Base-by-base conservation (phyloP, 2,888 invertebrate genomes). In the Craniophora ligustri region DNA sequence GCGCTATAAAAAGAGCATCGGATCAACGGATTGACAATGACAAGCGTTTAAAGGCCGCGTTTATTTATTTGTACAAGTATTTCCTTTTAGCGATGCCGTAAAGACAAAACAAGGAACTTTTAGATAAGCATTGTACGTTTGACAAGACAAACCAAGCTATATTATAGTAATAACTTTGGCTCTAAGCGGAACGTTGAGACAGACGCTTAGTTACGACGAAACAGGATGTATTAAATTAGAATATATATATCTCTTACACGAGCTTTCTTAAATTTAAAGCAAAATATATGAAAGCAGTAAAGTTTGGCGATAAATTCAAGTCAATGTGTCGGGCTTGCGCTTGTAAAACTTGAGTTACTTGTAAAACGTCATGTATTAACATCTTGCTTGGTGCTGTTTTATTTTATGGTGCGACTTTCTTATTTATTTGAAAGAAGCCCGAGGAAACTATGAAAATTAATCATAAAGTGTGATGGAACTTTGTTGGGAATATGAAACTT, bases 61-160 rank as follows among this genome's bases (percentile, higher is more conserved):
- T 87, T 92, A 91, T 93, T 93, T 92, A 92, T 92, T 88, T 89
- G 81, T 85, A 93, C 92, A 92, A 86, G 92, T 85, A 88, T 92
- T 92, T 84, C 92, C 92, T 93, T 90, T 93, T 92, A 93, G 90
- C 89, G 87, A 85, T 80, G 82, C 77, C 78, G 76, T 76, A 78
- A 80, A 87, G 78, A 89, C 87, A 85, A 88, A 88, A 91, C 88
- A 86, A 90, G 84, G 78, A 87, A 84, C 81, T 89, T 87, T 89
- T 89, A 91, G 91, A 91, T 91, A 91, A 89, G 87, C 87, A 86
- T 85, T 86, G 83, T 86, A 81, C 75, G 70, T 72, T 60, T 68
- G 68, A 71, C 75, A 74, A 76, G 78, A 84, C 85, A 79, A 79
- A 82, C 76, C 78, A 74, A 72, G 81, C 74, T 86, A 85, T 84